Conservation (phyloP, 2,888 invertebrate genomes). For the Fragum sueziense region DNA sequence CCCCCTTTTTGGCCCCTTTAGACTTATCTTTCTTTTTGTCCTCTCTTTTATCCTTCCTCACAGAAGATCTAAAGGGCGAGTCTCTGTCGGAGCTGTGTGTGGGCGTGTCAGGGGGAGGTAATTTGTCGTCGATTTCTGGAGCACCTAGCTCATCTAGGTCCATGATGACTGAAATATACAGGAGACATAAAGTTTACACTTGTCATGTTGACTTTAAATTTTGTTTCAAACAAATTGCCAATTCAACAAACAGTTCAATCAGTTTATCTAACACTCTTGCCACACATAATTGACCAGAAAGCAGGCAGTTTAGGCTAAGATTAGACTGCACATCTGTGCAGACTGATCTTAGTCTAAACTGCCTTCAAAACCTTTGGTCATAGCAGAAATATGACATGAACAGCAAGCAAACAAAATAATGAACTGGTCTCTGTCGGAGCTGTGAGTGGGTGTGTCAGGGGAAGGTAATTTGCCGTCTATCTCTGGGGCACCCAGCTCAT, state of each 20-base stretch:
- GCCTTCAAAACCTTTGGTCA: no score
- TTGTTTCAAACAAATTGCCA: no score
- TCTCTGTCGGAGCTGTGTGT: conserved; percentile 25
- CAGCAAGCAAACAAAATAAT: conserved; percentile 41
- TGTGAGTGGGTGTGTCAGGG: conserved; percentile 25
- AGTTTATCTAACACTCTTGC: no score
- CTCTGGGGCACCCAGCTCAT: conserved; percentile 48
- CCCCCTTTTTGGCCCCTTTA: conserved; percentile 16
- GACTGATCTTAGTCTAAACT: no score
- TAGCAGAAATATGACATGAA: no score
- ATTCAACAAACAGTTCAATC: no score
- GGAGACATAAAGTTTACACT: no score
- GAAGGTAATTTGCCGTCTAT: conserved; percentile 35
- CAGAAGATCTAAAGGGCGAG: conserved; percentile 47
- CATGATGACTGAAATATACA: conserved; percentile 62
- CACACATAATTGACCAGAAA: no score
- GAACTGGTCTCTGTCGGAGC: conserved; percentile 36
- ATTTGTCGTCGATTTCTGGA: conserved; percentile 34
- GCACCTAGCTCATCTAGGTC: conserved; percentile 58
- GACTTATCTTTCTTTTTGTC: conserved; percentile 29
- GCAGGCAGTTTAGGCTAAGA: no score
- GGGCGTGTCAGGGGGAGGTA: conserved; percentile 32
- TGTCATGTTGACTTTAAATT: no score
- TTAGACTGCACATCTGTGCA: no score
- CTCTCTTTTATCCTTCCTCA: conserved; percentile 33